Conservation (phyloP, 2,888 invertebrate genomes). For the Agrochola circellaris region DNA sequence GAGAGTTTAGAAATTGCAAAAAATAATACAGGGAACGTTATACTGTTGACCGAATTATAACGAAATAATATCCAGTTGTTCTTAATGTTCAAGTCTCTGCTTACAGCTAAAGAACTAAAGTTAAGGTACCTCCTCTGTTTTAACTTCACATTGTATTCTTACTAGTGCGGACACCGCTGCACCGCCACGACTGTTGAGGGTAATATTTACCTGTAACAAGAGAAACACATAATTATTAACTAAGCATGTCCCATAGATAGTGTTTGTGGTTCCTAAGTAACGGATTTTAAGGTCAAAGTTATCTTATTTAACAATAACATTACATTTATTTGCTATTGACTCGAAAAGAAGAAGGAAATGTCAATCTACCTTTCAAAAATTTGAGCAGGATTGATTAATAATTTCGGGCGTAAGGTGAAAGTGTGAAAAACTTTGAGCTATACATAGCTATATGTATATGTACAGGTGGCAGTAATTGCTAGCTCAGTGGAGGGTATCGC, state of each 20-base stretch:
- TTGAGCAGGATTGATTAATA: neutral
- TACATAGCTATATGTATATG: too few species aligned
- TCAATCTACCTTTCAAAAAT: neutral
- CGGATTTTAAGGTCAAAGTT: neutral
- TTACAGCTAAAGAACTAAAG: neutral
- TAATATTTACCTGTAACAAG: constrained; percentile 26
- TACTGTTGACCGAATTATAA: too few species aligned
- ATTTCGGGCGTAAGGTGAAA: neutral
- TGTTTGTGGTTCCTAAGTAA: too few species aligned
- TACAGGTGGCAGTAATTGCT: neutral
- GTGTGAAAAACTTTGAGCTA: neutral
- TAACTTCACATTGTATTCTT: too few species aligned
- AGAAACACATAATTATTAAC: neutral
- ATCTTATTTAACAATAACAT: neutral
- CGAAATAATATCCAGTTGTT: neutral
- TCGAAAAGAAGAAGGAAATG: neutral
- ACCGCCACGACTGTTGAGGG: neutral
- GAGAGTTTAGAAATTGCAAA: too few species aligned
- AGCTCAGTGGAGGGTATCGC: neutral
- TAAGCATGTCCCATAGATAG: neutral
- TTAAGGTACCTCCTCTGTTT: neutral
- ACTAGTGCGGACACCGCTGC: too few species aligned
- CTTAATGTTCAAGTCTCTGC: neutral
- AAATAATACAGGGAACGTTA: too few species aligned
- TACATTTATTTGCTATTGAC: neutral